Base-by-base conservation (phyloP, 2,888 invertebrate genomes). In the Lycia hirtaria region DNA sequence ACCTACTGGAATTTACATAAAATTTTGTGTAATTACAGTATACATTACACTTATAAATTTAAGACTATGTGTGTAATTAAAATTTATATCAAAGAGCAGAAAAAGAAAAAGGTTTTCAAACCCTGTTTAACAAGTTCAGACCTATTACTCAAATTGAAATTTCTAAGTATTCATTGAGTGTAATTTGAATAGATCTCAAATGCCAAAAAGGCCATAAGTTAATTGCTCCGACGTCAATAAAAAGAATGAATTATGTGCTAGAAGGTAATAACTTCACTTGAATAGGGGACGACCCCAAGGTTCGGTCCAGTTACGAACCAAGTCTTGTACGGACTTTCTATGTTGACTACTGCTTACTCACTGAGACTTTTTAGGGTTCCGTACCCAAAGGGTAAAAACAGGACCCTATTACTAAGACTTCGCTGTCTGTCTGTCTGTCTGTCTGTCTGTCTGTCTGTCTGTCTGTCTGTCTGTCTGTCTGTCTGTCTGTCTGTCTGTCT, bases 171-270 rank as follows among this genome's bases (percentile, higher is more conserved):
- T 63, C 57, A 61, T 56, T 41, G 40, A 56, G 37, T 26, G 38
- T 59, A 53, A 60, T 64, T 65, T 58, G 52, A 48, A 60, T 53
- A 64, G 62, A 52, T 56, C 56, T 51, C 56, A 56, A 57, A 62
- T 62, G 48, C 48, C 49, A 44, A 47, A 74, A 72, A 69, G 69
- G 65, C 64, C 70, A 68, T 65, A 72, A 82, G 75, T 80, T 80
- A 81, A 81, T 81, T 80, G 80, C 75, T 75, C 53, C 62, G 68
- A 73, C 78, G 81, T 82, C 80, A 81, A 83, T 85, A 81, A 81
- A 81, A 71, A 77, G 74, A 81, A 73, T 73, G 82, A 81, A 78
- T 83, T 81, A 83, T 79, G 75, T 76, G 72, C 73, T 55, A 45
- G 59, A 56, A 56, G 50, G 61, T 63, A 62, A 60, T 64, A 64